Percentiles rank a stretch among this genome's conserved stretches.
Evolutionary conservation across 2,797 vertebrate species (phyloP).

Genomic region (Channa striata): DNA sequence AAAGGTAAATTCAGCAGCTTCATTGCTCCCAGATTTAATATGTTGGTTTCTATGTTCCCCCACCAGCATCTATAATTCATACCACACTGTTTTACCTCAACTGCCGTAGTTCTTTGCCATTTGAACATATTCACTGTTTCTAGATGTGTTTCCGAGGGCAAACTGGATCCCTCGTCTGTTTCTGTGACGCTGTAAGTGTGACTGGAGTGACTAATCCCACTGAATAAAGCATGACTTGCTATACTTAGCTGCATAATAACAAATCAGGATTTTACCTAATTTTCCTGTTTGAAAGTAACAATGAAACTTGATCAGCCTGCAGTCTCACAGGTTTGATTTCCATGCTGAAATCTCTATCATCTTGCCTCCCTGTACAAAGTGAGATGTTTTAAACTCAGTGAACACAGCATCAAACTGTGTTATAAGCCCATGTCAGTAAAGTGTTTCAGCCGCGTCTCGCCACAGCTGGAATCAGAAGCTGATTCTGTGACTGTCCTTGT

Average conservation of each 20-base stretch:
- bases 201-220: not conserved
- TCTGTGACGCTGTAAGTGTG: not conserved
- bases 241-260: not conserved
- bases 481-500: constrained; percentile 81
- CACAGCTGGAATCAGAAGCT: constrained; percentile 56
- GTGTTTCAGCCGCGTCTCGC: constrained; percentile 9
- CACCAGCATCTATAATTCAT: constrained; percentile 21
- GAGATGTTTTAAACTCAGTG: constrained; percentile 38
- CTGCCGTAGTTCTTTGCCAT: not conserved
- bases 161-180: not conserved
- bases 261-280: not conserved
- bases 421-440: constrained; percentile 48
- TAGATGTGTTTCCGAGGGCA: not conserved
- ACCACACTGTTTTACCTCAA: too few relatives aligned
- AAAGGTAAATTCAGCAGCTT: not conserved
- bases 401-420: constrained; percentile 67
- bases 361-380: constrained; percentile 23
- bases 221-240: not conserved
- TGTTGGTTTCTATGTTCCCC: not conserved
- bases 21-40: not conserved
- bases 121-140: not conserved
- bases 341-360: constrained; percentile 7
- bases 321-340: not conserved
- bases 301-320: not conserved
- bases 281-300: not conserved